Conservation (phyloP, 2,888 invertebrate genomes). For the Ecliptopera silaceata region DNA sequence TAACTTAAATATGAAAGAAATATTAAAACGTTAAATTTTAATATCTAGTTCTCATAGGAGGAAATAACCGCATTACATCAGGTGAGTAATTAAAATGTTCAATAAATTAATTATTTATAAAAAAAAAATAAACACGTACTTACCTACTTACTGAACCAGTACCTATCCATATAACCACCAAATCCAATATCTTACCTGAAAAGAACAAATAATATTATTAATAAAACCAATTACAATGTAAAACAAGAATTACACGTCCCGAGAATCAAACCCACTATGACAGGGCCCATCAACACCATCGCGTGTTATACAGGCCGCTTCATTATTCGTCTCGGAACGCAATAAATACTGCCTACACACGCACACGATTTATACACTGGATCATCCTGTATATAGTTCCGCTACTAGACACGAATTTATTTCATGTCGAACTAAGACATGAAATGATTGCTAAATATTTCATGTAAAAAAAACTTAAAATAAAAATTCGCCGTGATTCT, state of each 20-base stretch:
- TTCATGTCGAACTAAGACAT: neutral
- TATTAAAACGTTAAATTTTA: too few relatives aligned
- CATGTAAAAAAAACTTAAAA: too few relatives aligned
- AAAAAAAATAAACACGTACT: neutral
- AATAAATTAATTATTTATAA: too few relatives aligned
- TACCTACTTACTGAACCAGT: neutral
- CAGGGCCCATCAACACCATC: constrained; percentile 50
- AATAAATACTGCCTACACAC: constrained; percentile 56
- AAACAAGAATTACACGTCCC: constrained; percentile 3
- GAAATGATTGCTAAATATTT: constrained; percentile 15
- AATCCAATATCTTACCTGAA: constrained; percentile 19
- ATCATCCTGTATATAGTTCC: constrained; percentile 42
- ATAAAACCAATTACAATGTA: neutral
- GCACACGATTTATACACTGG: constrained; percentile 50
- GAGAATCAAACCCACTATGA: constrained; percentile 27
- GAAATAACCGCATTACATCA: too few relatives aligned
- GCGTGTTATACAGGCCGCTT: constrained; percentile 55
- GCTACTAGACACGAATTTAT: constrained; percentile 13
- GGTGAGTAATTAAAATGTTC: too few relatives aligned
- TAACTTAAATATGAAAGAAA: too few relatives aligned
- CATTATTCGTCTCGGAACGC: constrained; percentile 46
- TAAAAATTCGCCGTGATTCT: too few relatives aligned
- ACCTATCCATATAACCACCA: too few relatives aligned
- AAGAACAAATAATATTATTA: constrained; percentile 18
- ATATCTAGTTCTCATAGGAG: too few relatives aligned